These are phyloP conservation scores for Octopus sinensis DNA, from an alignment of 1,140 invertebrate genomes.

Conservation along the genomic window DNA sequence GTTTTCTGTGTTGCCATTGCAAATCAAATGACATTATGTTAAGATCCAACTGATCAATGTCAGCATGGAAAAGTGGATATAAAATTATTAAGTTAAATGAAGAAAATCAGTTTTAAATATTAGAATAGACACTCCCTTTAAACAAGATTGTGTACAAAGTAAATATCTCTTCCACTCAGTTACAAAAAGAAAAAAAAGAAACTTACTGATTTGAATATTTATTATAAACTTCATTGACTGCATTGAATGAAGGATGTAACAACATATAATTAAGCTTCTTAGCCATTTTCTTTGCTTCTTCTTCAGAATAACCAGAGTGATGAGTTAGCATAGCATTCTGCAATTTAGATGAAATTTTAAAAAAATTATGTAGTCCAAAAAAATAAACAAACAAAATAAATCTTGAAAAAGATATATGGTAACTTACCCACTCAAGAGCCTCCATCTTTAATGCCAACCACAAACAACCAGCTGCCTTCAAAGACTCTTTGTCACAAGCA, in stretches of 20 bases:
- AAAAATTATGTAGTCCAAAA: background rate
- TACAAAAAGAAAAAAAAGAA: conserved; percentile 6
- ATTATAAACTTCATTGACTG: conserved; percentile 79
- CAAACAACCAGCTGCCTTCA: conserved; percentile 81
- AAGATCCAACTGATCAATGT: background rate
- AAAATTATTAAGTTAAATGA: background rate
- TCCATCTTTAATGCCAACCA: conserved; percentile 82
- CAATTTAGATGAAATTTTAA: conserved; percentile 28
- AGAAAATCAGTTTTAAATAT: background rate
- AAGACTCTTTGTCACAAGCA: conserved; percentile 76
- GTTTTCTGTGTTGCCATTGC: background rate
- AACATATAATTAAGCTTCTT: conserved; percentile 74
- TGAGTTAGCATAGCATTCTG: conserved; percentile 80
- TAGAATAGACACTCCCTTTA: background rate
- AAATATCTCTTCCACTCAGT: background rate
- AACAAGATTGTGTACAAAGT: background rate
- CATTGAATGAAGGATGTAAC: conserved; percentile 70
- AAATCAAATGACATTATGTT: background rate
- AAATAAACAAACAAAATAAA: background rate
- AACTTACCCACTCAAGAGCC: conserved; percentile 62
- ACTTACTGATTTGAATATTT: conserved; percentile 92
- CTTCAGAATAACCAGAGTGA: conserved; percentile 79
- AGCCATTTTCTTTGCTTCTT: conserved; percentile 73
- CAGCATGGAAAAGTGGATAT: background rate
- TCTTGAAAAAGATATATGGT: background rate